Base-by-base conservation (phyloP, 1,140 invertebrate genomes). In the Formica selysi region DNA sequence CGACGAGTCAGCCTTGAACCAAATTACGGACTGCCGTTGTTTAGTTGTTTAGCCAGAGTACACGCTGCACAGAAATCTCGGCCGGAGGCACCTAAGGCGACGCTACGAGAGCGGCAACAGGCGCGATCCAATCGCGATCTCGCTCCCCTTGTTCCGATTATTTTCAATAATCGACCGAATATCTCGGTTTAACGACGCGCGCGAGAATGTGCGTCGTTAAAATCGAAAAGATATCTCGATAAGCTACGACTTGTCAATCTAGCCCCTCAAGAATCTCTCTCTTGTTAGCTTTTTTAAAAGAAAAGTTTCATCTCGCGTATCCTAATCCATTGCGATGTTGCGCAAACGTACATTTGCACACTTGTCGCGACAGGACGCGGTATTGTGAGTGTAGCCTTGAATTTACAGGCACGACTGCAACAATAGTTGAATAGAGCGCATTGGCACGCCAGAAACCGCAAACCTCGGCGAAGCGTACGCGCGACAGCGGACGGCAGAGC, bases 21-120 rank as follows among this genome's bases (percentile, higher is more conserved):
- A 89, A 89, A 89, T 89, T 89, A 78, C 81, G 68, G 78, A 44
- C 81, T 88, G 88, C 73, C 83, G 88, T 89, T 88, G 88, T 89
- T 89, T 89, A 89, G 88, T 86, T 89, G 88, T 89, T 89, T 89
- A 89, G 81, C 87, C 59, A 29, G 83, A 73, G 51, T 68, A 65
- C 48, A 51, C 61, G 79, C 79, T 61, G 71, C 61, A 36, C 51
- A 79, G 87, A 89, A 89, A 87, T 76, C 59, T 73, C 65, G 86
- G 38, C n/a, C 38, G 51, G 65, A 59, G 41, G 78, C 70, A 59
- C 29, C 79, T 74, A 44, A 51, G 70, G 62, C 51, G 61, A 83
- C 61, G 68, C 54, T 26, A 44, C 48, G 80, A 73, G 54, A 57
- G n/a, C 38, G 48, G 22, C 70, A 51, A 6, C 5, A 8, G 38